Percentiles rank a stretch among this genome's conserved stretches.
Conservation (phyloP, 2,888 invertebrate genomes). For the Mimumesa dahlbomi region DNA sequence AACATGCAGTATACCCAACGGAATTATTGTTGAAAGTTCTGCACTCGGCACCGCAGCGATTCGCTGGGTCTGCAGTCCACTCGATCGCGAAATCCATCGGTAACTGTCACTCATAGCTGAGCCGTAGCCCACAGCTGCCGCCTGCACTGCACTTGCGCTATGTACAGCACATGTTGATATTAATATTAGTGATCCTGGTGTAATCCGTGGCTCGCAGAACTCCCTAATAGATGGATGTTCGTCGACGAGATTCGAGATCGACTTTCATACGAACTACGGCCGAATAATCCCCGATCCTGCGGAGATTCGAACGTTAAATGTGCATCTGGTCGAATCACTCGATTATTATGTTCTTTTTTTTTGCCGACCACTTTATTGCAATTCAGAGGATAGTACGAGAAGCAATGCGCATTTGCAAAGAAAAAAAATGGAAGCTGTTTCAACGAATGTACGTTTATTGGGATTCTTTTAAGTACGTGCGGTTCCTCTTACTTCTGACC, state of each 20-base stretch:
- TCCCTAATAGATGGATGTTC: no score
- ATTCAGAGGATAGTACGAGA: no score
- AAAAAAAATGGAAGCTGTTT: no score
- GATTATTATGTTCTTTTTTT: no score
- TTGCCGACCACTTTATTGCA: no score
- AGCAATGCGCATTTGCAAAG: no score
- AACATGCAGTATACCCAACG: constrained; percentile 72
- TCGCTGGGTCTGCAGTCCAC: constrained; percentile 72
- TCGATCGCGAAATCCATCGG: constrained; percentile 71
- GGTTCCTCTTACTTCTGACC: constrained; percentile 32
- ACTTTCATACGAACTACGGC: no score
- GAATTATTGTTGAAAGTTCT: constrained; percentile 56
- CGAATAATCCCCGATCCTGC: no score
- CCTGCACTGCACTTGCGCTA: constrained; percentile 80
- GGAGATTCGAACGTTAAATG: no score
- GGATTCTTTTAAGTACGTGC: no score
- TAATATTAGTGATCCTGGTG: constrained; percentile 73
- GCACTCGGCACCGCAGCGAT: constrained; percentile 63
- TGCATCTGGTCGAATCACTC: no score
- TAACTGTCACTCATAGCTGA: constrained; percentile 74
- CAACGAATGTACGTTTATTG: no score
- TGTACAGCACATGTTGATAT: constrained; percentile 77
- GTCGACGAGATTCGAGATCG: not conserved
- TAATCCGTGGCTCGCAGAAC: constrained; percentile 67
- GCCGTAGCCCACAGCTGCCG: constrained; percentile 79